Conservation (phyloP, 2,888 invertebrate species). For the Ptilodon capucinus region DNA sequence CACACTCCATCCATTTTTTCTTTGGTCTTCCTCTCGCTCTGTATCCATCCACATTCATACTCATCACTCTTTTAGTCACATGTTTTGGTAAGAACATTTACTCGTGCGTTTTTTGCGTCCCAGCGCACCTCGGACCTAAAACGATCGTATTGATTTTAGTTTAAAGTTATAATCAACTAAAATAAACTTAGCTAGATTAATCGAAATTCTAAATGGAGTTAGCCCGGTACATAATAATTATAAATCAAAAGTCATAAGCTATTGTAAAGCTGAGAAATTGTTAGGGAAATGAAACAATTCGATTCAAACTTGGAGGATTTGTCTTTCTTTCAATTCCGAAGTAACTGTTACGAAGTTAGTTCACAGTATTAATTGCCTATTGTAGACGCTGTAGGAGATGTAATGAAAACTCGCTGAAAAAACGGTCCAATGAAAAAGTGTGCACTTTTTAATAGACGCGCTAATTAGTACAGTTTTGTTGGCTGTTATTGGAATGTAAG, state of each 20-base stretch:
- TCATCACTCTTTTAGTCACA: too few relatives aligned
- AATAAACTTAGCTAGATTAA: neutral
- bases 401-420: neutral
- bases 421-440: neutral
- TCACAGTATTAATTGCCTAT: slow-evolving; percentile 32
- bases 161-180: neutral
- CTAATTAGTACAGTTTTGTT: neutral
- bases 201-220: slow-evolving; percentile 10
- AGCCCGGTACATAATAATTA: slow-evolving; percentile 17
- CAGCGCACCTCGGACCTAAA: too few relatives aligned
- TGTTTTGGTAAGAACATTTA: too few relatives aligned
- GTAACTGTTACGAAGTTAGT: slow-evolving; percentile 22
- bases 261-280: slow-evolving; percentile 20
- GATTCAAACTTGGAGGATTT: slow-evolving; percentile 31
- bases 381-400: neutral
- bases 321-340: slow-evolving; percentile 38
- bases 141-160: too few relatives aligned
- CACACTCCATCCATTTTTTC: too few relatives aligned
- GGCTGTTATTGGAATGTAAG: neutral
- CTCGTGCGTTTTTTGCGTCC: too few relatives aligned
- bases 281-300: slow-evolving; percentile 16
- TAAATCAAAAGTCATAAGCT: slow-evolving; percentile 25
- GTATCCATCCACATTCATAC: too few relatives aligned
- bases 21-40: too few relatives aligned
- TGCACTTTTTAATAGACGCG: neutral